A percentile compares a stretch with the other conserved stretches of the same genome.
These are phyloP conservation scores for Arbacia lixula DNA, from an alignment of 53 echinoderm and acorn worm genomes.

Conservation along the genomic window DNA sequence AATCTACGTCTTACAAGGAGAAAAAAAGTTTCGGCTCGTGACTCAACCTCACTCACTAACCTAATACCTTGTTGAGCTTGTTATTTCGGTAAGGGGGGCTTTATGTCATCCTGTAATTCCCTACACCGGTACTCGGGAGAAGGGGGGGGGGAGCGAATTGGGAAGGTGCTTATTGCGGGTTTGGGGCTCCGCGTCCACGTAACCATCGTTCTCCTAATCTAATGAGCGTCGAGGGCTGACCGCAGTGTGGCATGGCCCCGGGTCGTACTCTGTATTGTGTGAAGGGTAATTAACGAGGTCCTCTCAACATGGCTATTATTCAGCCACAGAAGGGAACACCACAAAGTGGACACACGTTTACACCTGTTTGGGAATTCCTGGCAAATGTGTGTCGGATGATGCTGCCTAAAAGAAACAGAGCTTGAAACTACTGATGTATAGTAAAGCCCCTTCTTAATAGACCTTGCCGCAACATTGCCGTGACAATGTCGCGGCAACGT, in stretches of 20 bases:
- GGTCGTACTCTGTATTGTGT: no score
- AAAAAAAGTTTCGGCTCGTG: not conserved
- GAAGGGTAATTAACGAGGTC: conserved; percentile 46
- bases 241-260: no score
- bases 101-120: not conserved
- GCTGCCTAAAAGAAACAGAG: no score
- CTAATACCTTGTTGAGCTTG: conserved; percentile 12
- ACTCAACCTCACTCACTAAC: conserved; percentile 16
- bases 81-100: conserved; percentile 34
- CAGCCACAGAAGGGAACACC: not conserved
- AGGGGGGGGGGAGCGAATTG: conserved; percentile 9
- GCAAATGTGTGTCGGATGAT: no score
- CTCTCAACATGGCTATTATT: not conserved
- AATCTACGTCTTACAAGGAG: no score
- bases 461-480: no score
- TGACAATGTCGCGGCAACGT: no score
- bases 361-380: no score
- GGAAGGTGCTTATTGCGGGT: conserved; percentile 7
- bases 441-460: no score
- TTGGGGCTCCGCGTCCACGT: not conserved
- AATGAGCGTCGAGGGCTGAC: no score
- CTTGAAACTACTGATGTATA: no score
- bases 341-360: no score
- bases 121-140: not conserved
- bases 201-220: not conserved